Conservation (phyloP, 2,797 vertebrate species). For the Xiphophorus birchmanni region DNA sequence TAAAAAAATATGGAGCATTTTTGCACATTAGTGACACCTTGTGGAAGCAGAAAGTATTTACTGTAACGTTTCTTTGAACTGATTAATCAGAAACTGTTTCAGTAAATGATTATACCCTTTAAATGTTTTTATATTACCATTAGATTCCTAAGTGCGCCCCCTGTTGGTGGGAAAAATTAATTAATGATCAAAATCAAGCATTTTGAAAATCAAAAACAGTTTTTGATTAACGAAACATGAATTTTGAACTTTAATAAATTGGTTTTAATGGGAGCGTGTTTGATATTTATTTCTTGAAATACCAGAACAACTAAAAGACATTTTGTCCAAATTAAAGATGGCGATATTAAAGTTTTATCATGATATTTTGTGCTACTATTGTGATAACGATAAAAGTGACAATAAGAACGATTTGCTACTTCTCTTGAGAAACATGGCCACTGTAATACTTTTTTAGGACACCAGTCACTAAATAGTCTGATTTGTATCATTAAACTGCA, state of each 20-base stretch:
- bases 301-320: background rate
- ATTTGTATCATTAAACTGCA: no score
- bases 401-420: no score
- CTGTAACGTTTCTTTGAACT: background rate
- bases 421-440: no score
- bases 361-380: no score
- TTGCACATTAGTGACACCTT: constrained; percentile 27
- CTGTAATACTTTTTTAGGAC: no score
- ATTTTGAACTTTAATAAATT: background rate
- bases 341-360: no score
- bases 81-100: background rate
- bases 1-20: constrained; percentile 8
- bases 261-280: background rate
- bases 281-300: background rate
- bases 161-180: background rate
- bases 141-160: background rate
- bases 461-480: no score
- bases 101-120: background rate
- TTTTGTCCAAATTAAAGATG: background rate
- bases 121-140: background rate
- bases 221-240: background rate
- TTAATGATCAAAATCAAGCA: background rate
- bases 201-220: background rate
- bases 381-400: no score
- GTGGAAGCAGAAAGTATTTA: constrained; percentile 20